Evolutionary conservation across 2,888 invertebrate genomes (phyloP).

Genomic region (Tipula lateralis): DNA sequence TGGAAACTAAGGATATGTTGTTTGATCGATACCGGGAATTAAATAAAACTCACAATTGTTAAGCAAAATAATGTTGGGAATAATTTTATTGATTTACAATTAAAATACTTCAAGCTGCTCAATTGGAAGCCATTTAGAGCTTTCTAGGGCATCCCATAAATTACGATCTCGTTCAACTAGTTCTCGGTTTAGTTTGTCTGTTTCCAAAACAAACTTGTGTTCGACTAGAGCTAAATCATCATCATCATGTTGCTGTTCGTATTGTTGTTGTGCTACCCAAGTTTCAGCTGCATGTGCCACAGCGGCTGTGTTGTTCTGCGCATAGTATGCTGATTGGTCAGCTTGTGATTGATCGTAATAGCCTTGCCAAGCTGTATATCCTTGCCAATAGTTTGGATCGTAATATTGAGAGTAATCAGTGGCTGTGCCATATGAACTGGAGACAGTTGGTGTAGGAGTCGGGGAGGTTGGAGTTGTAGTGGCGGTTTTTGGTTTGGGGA

Average conservation of each 20-base stretch:
- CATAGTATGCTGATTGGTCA: slow-evolving; percentile 46
- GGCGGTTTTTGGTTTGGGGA: slow-evolving; percentile 73
- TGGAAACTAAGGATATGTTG: neutral
- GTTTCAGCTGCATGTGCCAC: slow-evolving; percentile 50
- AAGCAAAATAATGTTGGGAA: neutral
- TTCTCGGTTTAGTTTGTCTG: slow-evolving; percentile 73
- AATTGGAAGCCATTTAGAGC: slow-evolving; percentile 77
- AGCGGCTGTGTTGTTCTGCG: slow-evolving; percentile 38
- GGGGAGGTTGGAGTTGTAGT: slow-evolving; percentile 47
- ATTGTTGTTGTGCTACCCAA: slow-evolving; percentile 49
- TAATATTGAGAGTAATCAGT: slow-evolving; percentile 71
- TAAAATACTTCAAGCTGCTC: slow-evolving; percentile 65
- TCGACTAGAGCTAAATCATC: slow-evolving; percentile 75
- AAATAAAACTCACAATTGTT: neutral
- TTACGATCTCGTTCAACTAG: slow-evolving; percentile 68
- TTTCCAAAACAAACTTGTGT: slow-evolving; percentile 67
- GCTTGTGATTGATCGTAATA: slow-evolving; percentile 55
- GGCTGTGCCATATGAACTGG: slow-evolving; percentile 40
- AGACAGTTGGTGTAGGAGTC: slow-evolving; percentile 43
- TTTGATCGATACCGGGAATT: neutral
- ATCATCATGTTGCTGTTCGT: slow-evolving; percentile 46
- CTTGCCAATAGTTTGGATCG: slow-evolving; percentile 83
- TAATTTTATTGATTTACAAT: slow-evolving; percentile 30
- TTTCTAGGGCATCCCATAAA: slow-evolving; percentile 75
- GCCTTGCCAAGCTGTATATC: slow-evolving; percentile 74